phyloP scores from a whole-genome alignment of 2,888 invertebrate genomes.

The Salpingus planirostris region DNA sequence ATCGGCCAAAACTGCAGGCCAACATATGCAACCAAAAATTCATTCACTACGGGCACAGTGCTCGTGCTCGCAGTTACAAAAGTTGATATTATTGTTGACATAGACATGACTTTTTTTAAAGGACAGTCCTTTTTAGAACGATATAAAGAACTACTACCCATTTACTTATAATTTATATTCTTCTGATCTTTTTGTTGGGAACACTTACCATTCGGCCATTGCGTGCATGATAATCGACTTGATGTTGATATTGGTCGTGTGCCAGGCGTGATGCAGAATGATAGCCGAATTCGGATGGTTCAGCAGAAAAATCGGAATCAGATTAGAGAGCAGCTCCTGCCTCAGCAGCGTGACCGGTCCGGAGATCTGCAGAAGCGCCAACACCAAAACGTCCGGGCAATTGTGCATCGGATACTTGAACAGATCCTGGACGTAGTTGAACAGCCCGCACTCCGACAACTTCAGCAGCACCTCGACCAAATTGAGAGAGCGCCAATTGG shows the following conservation, averaged over 20 bases:
- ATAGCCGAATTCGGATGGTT: slow-evolving; percentile 95
- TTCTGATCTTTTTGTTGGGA: too few species aligned
- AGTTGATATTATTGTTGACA: too few species aligned
- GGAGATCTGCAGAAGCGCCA: slow-evolving; percentile 81
- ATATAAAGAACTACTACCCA: too few species aligned
- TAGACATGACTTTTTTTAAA: too few species aligned
- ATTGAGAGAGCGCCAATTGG: slow-evolving; percentile 88
- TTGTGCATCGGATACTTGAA: slow-evolving; percentile 87
- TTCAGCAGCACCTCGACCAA: slow-evolving; percentile 80
- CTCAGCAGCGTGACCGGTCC: slow-evolving; percentile 69
- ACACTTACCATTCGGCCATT: slow-evolving; percentile 98
- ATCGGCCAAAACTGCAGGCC: too few species aligned
- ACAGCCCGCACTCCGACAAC: slow-evolving; percentile 81
- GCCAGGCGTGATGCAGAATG: slow-evolving; percentile 96
- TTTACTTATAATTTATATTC: too few species aligned
- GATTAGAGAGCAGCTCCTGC: slow-evolving; percentile 76
- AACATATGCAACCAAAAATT: too few species aligned
- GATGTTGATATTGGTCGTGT: slow-evolving; percentile 60
- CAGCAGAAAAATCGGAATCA: slow-evolving; percentile 88
- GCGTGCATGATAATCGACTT: slow-evolving; percentile 87
- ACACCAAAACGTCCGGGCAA: slow-evolving; percentile 88
- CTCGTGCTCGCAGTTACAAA: too few species aligned
- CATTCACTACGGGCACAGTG: too few species aligned
- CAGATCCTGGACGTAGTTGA: slow-evolving; percentile 73
- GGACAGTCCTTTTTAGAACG: too few species aligned